These are phyloP conservation scores for Epinephelus moara DNA, from an alignment of 2,113 vertebrate genomes.

Conservation along the genomic window DNA sequence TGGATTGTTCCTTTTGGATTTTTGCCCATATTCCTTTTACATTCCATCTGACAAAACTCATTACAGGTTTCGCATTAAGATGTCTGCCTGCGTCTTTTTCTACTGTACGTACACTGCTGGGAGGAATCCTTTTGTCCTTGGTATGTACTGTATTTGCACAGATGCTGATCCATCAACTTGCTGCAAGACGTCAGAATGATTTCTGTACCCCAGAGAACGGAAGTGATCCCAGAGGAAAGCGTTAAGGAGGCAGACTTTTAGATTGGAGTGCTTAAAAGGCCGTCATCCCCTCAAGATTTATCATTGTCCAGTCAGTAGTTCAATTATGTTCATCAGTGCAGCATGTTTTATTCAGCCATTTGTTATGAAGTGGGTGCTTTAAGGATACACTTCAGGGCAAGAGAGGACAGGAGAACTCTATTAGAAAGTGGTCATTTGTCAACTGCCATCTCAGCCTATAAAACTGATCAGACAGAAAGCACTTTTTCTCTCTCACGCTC, in stretches of 20 bases:
- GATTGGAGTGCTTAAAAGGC: slow-evolving; percentile 66
- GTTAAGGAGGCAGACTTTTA: slow-evolving; percentile 35
- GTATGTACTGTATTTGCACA: slow-evolving; percentile 16
- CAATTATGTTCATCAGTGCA: slow-evolving; percentile 56
- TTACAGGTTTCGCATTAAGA: slow-evolving; percentile 37
- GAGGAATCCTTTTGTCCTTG: slow-evolving; percentile 3
- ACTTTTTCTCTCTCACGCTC: neutral
- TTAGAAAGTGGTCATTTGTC: slow-evolving; percentile 48
- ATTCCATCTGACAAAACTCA: slow-evolving; percentile 64
- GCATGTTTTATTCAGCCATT: slow-evolving; percentile 55
- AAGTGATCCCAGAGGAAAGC: slow-evolving; percentile 44
- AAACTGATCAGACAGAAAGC: slow-evolving; percentile 1
- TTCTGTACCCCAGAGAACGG: slow-evolving; percentile 17
- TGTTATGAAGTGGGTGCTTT: slow-evolving; percentile 43
- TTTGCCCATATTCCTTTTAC: slow-evolving; percentile 39
- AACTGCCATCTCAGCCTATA: neutral
- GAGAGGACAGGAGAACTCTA: slow-evolving; percentile 23
- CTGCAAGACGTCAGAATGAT: slow-evolving; percentile 32
- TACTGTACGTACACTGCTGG: slow-evolving; percentile 5
- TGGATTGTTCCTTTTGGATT: slow-evolving; percentile 28
- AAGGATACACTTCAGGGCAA: slow-evolving; percentile 29
- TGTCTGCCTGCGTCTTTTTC: slow-evolving; percentile 25
- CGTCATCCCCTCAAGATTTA: slow-evolving; percentile 47
- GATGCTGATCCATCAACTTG: slow-evolving; percentile 34
- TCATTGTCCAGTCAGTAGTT: slow-evolving; percentile 44